A percentile compares a stretch with the other conserved stretches of the same genome.
These are phyloP conservation scores for Peromyscus maniculatus DNA, from an alignment of 2,113 vertebrate genomes.

Conservation along the genomic window DNA sequence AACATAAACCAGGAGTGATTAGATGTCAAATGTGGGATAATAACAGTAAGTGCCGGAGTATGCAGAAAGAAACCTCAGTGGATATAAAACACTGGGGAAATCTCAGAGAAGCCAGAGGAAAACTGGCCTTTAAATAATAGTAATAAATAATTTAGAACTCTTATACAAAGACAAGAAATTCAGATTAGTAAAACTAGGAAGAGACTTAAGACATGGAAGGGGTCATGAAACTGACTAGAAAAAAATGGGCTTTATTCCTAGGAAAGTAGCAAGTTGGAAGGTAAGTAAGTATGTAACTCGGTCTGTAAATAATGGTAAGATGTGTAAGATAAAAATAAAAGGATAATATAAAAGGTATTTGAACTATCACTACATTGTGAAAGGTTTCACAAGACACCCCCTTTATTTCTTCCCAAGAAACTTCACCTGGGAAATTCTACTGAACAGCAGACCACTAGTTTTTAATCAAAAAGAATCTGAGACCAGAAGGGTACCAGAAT, in stretches of 20 bases:
- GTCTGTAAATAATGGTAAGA: background rate
- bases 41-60: background rate
- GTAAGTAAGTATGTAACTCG: constrained; percentile 2
- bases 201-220: background rate
- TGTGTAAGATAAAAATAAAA: constrained; percentile 1
- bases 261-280: background rate
- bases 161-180: constrained; percentile 36
- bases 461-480: constrained; percentile 14
- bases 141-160: constrained; percentile 5
- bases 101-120: background rate
- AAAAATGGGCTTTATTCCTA: background rate
- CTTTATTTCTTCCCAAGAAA: constrained; percentile 54
- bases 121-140: background rate
- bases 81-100: background rate
- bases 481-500: background rate
- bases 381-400: background rate
- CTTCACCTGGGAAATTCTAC: constrained; percentile 28
- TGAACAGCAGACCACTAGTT: background rate
- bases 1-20: constrained; percentile 32
- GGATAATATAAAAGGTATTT: background rate
- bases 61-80: background rate
- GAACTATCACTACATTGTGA: background rate
- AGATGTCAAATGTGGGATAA: background rate
- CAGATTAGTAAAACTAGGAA: background rate
- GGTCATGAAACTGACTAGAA: background rate